Base-by-base conservation (phyloP, 2,797 vertebrate species). In the Chloroceryle inda region DNA sequence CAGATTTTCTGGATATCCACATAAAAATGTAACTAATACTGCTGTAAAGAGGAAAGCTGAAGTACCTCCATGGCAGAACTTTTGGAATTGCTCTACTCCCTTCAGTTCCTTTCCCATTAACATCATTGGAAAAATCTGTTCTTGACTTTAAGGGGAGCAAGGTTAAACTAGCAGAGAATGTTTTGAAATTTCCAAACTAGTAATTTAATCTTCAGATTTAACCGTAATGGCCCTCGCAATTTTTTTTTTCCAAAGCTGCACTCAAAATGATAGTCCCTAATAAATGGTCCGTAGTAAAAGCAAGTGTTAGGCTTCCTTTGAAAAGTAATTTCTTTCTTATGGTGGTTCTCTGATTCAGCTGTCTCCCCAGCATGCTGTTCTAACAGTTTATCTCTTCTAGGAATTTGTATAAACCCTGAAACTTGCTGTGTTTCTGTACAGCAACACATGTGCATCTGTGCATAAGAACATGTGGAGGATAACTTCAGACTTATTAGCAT, bases 191-290 rank as follows among this genome's bases (percentile, higher is more conserved):
- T 94, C 89, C 73, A 56, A 85, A 40, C 63, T 71, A 73, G 95
- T 92, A 92, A 95, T 95, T 91, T 96, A 90, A 94, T 91, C 69
- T 86, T 81, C 1, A 2, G 29, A 45, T 88, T 96, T 94, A 86
- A 84, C 79, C 59, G 53, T 92, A 97, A 74, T 68, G 66, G 56
- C 37, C 37, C 33, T 92, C 87, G 55, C 76, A 90, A 10, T 4
- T 58, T 80, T 87, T 89, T 89, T 90, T 91, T 92, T 89, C 63
- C 59, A 82, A 92, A 95, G 85, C 88, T 88, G 55, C 69, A 71
- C 69, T 94, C 69, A 89, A 86, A 94, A 94, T 96, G 89, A 96
- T 94, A 94, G 92, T 96, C 76, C 86, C 69, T 91, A 92, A 91
- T 92, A 97, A 92, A 91, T 76, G 71, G 76, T 66, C 83, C 85